phyloP scores from a whole-genome alignment of 2,888 invertebrate species.

The Artemia sinica region DNA sequence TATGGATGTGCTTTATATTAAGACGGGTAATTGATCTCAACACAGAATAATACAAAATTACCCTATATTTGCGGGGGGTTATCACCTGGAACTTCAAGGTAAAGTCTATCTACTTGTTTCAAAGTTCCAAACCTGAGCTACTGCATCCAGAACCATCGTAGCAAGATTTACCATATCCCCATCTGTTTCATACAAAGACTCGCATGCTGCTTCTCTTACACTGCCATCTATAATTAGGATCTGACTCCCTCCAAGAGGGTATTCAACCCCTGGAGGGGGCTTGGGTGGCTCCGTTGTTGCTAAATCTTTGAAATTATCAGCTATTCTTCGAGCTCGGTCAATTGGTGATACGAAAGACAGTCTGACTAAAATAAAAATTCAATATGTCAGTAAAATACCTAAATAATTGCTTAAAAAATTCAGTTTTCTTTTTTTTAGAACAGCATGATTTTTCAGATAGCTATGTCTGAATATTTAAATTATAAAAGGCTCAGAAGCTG shows the following conservation, averaged over 20 bases:
- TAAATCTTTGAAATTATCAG: slow-evolving; percentile 34
- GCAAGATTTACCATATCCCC: slow-evolving; percentile 62
- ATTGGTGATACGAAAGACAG: slow-evolving; percentile 71
- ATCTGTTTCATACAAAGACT: slow-evolving; percentile 68
- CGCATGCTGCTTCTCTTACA: slow-evolving; percentile 61
- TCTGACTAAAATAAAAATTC: slow-evolving; percentile 38
- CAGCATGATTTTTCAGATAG: too few relatives aligned
- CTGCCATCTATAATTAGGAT: slow-evolving; percentile 46
- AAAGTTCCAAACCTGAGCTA: slow-evolving; percentile 38
- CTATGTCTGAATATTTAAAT: too few relatives aligned
- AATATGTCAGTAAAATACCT: neutral
- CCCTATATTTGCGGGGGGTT: too few relatives aligned
- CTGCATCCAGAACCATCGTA: slow-evolving; percentile 64
- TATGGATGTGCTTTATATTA: too few relatives aligned
- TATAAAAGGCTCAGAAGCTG: too few relatives aligned
- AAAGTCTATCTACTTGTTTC: too few relatives aligned
- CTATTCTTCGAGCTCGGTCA: slow-evolving; percentile 41
- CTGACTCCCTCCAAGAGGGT: slow-evolving; percentile 45
- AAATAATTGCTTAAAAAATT: neutral
- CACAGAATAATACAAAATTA: too few relatives aligned
- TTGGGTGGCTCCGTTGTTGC: slow-evolving; percentile 34
- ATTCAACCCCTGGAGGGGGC: slow-evolving; percentile 43
- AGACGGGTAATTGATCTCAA: too few relatives aligned
- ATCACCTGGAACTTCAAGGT: too few relatives aligned
- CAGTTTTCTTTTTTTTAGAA: too few relatives aligned